Percentiles rank a stretch among this genome's conserved stretches.
phyloP scores from a whole-genome alignment of 2,888 invertebrate species.

The Agonopterix alstromeriana region DNA sequence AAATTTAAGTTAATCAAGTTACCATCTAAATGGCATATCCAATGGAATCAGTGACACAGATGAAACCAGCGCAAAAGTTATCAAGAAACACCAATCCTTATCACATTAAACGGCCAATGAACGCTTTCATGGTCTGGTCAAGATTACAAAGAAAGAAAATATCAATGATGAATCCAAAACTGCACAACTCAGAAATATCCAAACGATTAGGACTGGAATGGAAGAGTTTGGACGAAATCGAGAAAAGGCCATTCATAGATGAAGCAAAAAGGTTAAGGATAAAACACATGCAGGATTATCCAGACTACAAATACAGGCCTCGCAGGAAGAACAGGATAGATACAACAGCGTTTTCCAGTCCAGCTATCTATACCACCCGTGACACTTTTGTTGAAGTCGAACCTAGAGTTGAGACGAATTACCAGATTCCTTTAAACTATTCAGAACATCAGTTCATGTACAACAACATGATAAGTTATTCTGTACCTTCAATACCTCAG shows the following conservation, averaged over 20 bases:
- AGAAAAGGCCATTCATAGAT: constrained; percentile 92
- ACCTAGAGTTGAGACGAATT: constrained; percentile 46
- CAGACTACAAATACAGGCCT: constrained; percentile 83
- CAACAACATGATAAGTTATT: constrained; percentile 62
- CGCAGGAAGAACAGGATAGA: constrained; percentile 77
- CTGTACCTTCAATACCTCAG: constrained; percentile 52
- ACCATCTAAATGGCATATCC: constrained; percentile 45
- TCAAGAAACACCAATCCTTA: constrained; percentile 76
- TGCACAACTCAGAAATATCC: constrained; percentile 88
- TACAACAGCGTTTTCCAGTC: constrained; percentile 39
- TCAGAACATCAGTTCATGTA: constrained; percentile 57
- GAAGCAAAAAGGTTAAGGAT: constrained; percentile 88
- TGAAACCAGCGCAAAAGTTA: constrained; percentile 43
- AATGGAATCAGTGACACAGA: constrained; percentile 28
- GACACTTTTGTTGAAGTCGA: constrained; percentile 57
- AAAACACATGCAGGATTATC: constrained; percentile 83
- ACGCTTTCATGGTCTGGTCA: constrained; percentile 99
- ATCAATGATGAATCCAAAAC: constrained; percentile 87
- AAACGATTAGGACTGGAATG: constrained; percentile 90
- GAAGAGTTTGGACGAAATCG: constrained; percentile 86
- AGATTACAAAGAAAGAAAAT: constrained; percentile 90
- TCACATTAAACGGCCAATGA: constrained; percentile 98
- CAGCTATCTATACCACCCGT: constrained; percentile 43
- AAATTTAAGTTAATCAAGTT: background rate
- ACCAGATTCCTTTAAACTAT: constrained; percentile 50